A percentile compares a stretch with the other conserved stretches of the same genome.
These are phyloP conservation scores for Apamea sordens DNA, from an alignment of 2,888 invertebrate species.

Conservation along the genomic window DNA sequence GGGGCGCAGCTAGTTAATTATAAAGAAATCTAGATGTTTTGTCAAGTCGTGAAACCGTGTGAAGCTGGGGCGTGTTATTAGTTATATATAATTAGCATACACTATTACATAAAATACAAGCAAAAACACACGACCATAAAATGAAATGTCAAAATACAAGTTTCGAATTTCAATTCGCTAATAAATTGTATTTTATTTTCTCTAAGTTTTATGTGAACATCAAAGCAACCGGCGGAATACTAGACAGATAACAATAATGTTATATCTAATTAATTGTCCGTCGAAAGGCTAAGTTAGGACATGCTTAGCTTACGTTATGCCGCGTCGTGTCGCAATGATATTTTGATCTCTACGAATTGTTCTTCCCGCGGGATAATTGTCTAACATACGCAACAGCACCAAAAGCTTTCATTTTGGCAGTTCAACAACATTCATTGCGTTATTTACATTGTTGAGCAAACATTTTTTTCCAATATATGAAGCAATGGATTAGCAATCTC, in stretches of 20 bases:
- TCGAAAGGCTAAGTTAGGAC: slow-evolving; percentile 53
- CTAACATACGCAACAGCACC: too few species aligned
- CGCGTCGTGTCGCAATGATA: neutral
- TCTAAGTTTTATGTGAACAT: slow-evolving; percentile 36
- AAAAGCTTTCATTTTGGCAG: too few species aligned
- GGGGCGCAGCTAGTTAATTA: too few species aligned
- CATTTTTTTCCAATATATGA: too few species aligned
- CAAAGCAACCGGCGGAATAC: slow-evolving; percentile 58
- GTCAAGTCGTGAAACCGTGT: too few species aligned
- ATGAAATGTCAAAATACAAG: slow-evolving; percentile 39
- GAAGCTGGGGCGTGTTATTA: too few species aligned
- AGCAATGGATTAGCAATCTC: too few species aligned
- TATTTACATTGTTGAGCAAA: too few species aligned
- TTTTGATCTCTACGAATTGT: neutral
- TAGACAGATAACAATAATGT: slow-evolving; percentile 62
- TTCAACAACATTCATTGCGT: too few species aligned
- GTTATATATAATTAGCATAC: slow-evolving; percentile 33
- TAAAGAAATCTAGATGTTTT: too few species aligned
- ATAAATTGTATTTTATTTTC: slow-evolving; percentile 50
- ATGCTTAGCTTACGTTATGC: slow-evolving; percentile 53
- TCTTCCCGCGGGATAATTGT: too few species aligned
- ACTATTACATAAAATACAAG: slow-evolving; percentile 45
- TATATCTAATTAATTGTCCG: slow-evolving; percentile 59
- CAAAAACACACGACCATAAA: slow-evolving; percentile 34
- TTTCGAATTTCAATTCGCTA: slow-evolving; percentile 45